Percentiles rank a stretch among this genome's conserved stretches.
phyloP scores from a whole-genome alignment of 2,888 invertebrate genomes.

The Philopedon plagiatum region DNA sequence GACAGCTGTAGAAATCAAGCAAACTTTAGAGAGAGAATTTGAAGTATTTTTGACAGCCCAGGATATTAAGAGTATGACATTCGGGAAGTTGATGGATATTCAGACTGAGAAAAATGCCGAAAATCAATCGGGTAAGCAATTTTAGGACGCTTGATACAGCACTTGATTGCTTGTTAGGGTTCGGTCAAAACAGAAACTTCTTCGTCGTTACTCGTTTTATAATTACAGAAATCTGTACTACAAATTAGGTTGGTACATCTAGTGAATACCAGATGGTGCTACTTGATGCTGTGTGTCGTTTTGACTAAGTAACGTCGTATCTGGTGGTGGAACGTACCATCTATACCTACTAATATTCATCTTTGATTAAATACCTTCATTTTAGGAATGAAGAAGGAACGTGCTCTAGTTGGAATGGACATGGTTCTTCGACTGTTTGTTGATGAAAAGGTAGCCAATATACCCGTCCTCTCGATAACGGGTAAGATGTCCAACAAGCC shows the following conservation, averaged over 20 bases:
- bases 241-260: too few relatives aligned
- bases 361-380: background rate
- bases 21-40: constrained; percentile 90
- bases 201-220: too few relatives aligned
- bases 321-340: too few relatives aligned
- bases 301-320: too few relatives aligned
- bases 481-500: constrained; percentile 8
- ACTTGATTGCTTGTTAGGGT: too few relatives aligned
- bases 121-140: constrained; percentile 21
- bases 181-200: too few relatives aligned
- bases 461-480: constrained; percentile 4
- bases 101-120: constrained; percentile 67
- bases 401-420: constrained; percentile 68
- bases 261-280: too few relatives aligned
- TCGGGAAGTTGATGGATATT: constrained; percentile 75
- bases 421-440: constrained; percentile 64
- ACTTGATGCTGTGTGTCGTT: too few relatives aligned
- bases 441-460: constrained; percentile 9
- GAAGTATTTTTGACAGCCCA: constrained; percentile 89
- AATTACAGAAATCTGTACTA: too few relatives aligned
- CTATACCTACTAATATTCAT: too few relatives aligned
- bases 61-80: constrained; percentile 87
- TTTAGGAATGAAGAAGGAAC: constrained; percentile 38
- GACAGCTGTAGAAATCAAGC: constrained; percentile 97
- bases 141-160: too few relatives aligned